A percentile compares a stretch with the other conserved stretches of the same genome.
These are phyloP conservation scores for Lanius collurio DNA, from an alignment of 2,113 vertebrate genomes.

Conservation along the genomic window DNA sequence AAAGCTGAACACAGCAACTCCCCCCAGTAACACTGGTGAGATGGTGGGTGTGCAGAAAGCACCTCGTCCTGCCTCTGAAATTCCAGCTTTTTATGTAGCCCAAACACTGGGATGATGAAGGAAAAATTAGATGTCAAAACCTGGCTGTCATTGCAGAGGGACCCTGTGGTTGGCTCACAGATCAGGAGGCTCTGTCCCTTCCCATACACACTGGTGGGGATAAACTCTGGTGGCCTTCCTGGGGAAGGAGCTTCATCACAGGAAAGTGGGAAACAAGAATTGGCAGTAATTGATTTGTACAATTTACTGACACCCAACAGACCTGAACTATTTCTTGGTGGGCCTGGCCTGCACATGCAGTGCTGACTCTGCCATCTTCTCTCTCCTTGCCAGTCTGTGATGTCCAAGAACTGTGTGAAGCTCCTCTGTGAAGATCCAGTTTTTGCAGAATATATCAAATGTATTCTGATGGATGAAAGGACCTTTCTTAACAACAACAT, in stretches of 20 bases:
- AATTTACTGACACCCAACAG: neutral
- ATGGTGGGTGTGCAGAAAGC: neutral
- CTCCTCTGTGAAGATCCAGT: constrained; percentile 96
- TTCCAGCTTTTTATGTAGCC: neutral
- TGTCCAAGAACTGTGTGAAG: constrained; percentile 96
- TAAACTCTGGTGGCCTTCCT: neutral
- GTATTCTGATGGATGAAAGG: constrained; percentile 97
- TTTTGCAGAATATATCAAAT: constrained; percentile 98
- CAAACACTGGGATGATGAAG: neutral
- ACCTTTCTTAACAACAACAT: constrained; percentile 93
- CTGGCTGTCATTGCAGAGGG: neutral
- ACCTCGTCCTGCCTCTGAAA: neutral
- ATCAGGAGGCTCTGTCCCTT: neutral
- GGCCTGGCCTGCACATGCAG: neutral
- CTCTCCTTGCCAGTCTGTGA: constrained; percentile 76
- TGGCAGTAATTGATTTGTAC: neutral
- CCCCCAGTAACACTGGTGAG: accelerated
- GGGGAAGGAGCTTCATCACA: neutral
- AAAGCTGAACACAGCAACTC: neutral
- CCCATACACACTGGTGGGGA: accelerated
- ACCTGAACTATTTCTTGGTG: neutral
- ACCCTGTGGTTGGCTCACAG: neutral
- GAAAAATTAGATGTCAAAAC: neutral
- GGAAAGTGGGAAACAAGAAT: neutral
- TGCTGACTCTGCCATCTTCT: neutral